These are phyloP conservation scores for Mesochorus sp. DNA, from an alignment of 2,888 invertebrate genomes.

Conservation along the genomic window DNA sequence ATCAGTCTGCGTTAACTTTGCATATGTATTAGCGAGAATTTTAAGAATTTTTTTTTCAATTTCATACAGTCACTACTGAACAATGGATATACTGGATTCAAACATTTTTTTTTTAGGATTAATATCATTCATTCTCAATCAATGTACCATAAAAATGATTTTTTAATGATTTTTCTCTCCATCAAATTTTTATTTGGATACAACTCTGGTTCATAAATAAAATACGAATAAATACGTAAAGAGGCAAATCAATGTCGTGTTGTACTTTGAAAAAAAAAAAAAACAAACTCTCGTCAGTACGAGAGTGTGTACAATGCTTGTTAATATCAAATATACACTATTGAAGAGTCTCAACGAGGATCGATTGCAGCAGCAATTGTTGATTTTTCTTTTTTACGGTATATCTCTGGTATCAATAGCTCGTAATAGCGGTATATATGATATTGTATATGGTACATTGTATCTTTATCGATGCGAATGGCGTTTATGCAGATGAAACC, in stretches of 20 bases:
- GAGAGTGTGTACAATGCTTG: conserved; percentile 7
- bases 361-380: conserved; percentile 10
- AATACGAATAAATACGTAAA: conserved; percentile 3
- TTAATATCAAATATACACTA: conserved; percentile 5
- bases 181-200: neutral
- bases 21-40: no score
- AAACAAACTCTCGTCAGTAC: neutral
- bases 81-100: no score
- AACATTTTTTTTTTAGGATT: no score
- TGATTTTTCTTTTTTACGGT: neutral
- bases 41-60: no score
- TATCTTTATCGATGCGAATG: conserved; percentile 40
- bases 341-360: conserved; percentile 2
- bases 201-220: conserved; percentile 1
- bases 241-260: conserved; percentile 3
- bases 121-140: neutral
- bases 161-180: neutral
- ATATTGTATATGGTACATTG: conserved; percentile 1
- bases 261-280: neutral
- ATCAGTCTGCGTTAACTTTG: no score
- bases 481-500: conserved; percentile 53
- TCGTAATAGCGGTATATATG: conserved; percentile 9
- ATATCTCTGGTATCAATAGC: conserved; percentile 26
- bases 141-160: neutral
- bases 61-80: no score